Evolutionary conservation across 2,888 invertebrate species (phyloP), one percentile per base, ranked within the genome.

Genomic region (Philaethria dido): DNA sequence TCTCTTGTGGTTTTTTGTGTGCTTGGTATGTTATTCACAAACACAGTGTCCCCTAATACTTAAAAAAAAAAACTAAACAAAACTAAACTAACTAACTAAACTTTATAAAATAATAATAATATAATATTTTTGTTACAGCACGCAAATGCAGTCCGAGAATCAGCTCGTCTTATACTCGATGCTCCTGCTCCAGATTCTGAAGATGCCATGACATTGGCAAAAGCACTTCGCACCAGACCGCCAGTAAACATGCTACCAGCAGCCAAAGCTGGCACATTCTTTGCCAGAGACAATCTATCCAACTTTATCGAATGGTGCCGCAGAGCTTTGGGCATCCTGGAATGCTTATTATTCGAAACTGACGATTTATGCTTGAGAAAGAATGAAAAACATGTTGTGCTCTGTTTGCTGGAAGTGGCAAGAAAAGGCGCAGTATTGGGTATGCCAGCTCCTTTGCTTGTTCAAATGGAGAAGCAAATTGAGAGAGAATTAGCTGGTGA

Each of bases 311-410:
- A 92, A 64, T 98, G 97, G 97, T 97, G 97, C 87, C 93, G 96
- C 59, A 94, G 94, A 78, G 95, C 95, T 14, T 90, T 98, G 55
- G 96, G 96, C 48, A 96, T 98, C 71, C 94, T 98, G 72, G 98
- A 99, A 88, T 98, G 98, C 83, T 95, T 99, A 14, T 94, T 98
- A 61, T 99, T 99, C 88, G 99, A 99, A 94, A 98, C 98, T 9
- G 99, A 99, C 84, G 99, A 99, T 87, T 93, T 99, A 77, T 99
- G 99, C 78, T 94, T 98, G 86, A 93, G 98, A 74, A 99, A 99
- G 91, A 99, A 99, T 86, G 99, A 99, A 87, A 97, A 98, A 83
- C 98, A 98, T 88, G 98, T 99, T 69, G 98, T 99, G 54, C 91
- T 99, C 66, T 99, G 99, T 83, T 94, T 99, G 74, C 92, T 99